Evolutionary conservation across 2,888 invertebrate genomes (phyloP), one percentile per base, ranked within the genome.

Genomic region (Branchellion lobata): DNA sequence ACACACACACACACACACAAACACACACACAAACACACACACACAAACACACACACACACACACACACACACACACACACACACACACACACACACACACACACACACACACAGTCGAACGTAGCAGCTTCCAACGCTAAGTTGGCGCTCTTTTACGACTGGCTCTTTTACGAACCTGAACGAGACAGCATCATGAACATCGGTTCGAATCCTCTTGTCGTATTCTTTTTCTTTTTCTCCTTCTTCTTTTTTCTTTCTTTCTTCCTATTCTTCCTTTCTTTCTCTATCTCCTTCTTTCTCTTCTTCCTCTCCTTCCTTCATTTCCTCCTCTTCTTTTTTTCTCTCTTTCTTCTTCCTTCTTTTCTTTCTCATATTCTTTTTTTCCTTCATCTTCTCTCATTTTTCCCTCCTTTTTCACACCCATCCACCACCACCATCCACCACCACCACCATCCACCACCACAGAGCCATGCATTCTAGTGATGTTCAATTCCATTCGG

Each of bases 161-260:
- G 95, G 95, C 88, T 95, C 68, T 93, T 94, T 85, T 96, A 93
- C 88, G 94, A 95, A 84, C 91, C 93, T 29, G 93, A 93, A 84
- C 93, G 92, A 86, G 95, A 95, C 88, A 95, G 94, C 87, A 95
- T 95, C 82, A 95, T 95, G 95, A 95, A 95, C 88, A 95, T 95
- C 84, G 90, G 90, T 90, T 85, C 86, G 85, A 83, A 21, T 5
- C 8, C 21, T n/a, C 33, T 3, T 61, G 27, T 21, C 61, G 27
- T n/a, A 24, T 33, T 33, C 1, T 31, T 8, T n/a, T 65, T 27
- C 29, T 27, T 65, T 27, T 65, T 27, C 8, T 11, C 8, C 65
- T 65, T n/a, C 29, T 11, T 18, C 5, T 18, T 5, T n/a, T n/a
- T n/a, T 27, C 29, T 11, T 65, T 27, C 8, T n/a, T 65, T n/a